Evolutionary conservation across 2,113 vertebrate species (phyloP), one percentile per base, ranked within the genome.

Genomic region (Speoplatyrhinus poulsoni): DNA sequence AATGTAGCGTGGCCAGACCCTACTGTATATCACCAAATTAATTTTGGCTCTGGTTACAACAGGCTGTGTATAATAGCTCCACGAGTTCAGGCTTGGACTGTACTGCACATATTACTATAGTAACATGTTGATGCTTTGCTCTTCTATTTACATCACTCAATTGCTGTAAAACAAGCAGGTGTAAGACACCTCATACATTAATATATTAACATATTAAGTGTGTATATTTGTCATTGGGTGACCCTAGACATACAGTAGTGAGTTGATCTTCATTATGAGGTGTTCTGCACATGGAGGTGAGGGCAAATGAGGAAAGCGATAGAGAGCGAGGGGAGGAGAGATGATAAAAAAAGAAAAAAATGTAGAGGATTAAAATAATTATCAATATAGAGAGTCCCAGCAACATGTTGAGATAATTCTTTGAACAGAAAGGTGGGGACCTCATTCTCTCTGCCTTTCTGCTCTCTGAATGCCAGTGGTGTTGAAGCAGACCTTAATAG

Each of bases 361-460:
- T 26, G 0, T 2, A 26, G 26, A 26, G 16, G 26, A 17, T 46
- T 79, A 70, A 77, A 46, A 69, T 70, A 53, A 69, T 75, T 72
- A 65, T 88, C 60, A 73, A 60, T 69, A 54, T 62, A 50, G 59
- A 41, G 52, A 52, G 59, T 67, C 65, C 26, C 4, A 71, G 15
- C 6, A 50, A 67, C 82, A 77, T 86, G 70, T 72, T 63, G 73
- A 82, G 73, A 65, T 76, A 78, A 82, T 81, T 60, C 46, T 66
- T 63, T 46, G 9, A 36, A 32, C 36, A 50, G 65, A 65, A 58
- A 71, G 41, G 46, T 48, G 65, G 48, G 9, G 49, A 49, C 65
- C 69, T 62, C 60, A 50, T 32, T 46, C 54, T 48, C 72, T 46
- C 49, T 65, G 17, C 50, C 12, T 53, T 60, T 63, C 19, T 36